Evolutionary conservation across 2,113 vertebrate genomes (phyloP).

Genomic region (Chaetops frenatus): DNA sequence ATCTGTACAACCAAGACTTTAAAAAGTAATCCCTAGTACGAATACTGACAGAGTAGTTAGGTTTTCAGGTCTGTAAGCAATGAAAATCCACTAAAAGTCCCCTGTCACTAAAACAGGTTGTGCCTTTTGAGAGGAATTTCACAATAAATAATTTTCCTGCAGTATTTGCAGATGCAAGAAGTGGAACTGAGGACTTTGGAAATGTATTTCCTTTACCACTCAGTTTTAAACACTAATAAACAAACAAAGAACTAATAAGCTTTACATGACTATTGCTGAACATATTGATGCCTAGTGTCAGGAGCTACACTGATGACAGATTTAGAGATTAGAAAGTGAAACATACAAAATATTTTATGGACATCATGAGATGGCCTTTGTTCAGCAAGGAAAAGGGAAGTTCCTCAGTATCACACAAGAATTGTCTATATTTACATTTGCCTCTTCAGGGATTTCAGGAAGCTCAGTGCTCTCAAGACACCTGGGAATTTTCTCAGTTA

Average conservation of each 20-base stretch:
- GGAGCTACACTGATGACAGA: background rate
- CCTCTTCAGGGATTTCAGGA: background rate
- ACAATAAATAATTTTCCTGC: background rate
- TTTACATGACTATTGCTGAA: background rate
- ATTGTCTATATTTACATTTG: background rate
- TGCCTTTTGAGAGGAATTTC: background rate
- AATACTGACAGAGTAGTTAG: background rate
- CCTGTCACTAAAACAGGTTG: background rate
- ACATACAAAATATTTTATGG: background rate
- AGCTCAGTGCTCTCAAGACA: fast-evolving
- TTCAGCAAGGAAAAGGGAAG: background rate
- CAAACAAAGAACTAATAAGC: background rate
- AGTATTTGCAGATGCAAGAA: background rate
- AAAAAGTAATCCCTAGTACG: background rate
- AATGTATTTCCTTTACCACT: background rate
- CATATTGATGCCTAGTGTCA: background rate
- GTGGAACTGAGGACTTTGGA: background rate
- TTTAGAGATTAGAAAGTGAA: background rate
- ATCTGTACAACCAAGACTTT: background rate
- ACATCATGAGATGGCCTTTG: background rate
- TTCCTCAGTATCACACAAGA: background rate
- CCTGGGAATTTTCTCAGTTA: background rate
- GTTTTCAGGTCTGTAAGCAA: background rate
- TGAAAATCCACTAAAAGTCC: background rate
- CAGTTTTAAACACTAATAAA: background rate